Evolutionary conservation across 1,140 invertebrate genomes (phyloP), one percentile per base, ranked within the genome.

Genomic region (Asobara japonica): DNA sequence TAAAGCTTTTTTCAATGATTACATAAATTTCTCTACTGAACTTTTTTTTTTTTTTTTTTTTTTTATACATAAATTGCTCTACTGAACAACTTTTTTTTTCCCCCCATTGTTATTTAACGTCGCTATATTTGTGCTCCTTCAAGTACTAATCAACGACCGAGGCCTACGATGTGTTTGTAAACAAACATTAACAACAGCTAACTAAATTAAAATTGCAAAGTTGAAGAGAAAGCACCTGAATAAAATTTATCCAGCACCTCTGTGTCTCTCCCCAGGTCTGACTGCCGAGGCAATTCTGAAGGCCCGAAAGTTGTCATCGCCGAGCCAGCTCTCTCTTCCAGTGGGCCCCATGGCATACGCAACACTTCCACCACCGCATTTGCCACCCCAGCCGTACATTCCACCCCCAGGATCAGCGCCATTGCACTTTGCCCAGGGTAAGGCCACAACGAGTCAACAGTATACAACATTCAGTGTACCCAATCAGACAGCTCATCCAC

Each of bases 341-440:
- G 74, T 33, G 11, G 68, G 8, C 2, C 7, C 8, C 29, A 48
- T 68, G 0, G 27, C 74, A 1, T 86, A 62, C 27, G 27, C 25
- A 27, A 2, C 20, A 60, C 11, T 6, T 20, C 76, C 83, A 0
- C 22, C 80, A 18, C 76, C 78, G 1, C 86, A 86, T 29, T 65
- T 87, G 30, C 86, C 86, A 1, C 85, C 86, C 2, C 86, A 86
- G 33, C 80, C 83, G 0, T 86, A 87, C 48, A 87, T 86, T 48
- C 86, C 86, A 20, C 86, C 86, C 0, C 86, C 86, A 5, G 86
- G 85, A 2, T 84, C 86, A 0, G 80, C 83, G 7, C 75, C 82
- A 0, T 79, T 85, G 0, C 76, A 85, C 11, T 86, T 85, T 82
- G 45, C 79, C 80, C n/a, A n/a, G 36, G 30, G 72, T 0, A 82